Evolutionary conservation across 2,113 vertebrate species (phyloP).

Genomic region (Maccullochella peelii): DNA sequence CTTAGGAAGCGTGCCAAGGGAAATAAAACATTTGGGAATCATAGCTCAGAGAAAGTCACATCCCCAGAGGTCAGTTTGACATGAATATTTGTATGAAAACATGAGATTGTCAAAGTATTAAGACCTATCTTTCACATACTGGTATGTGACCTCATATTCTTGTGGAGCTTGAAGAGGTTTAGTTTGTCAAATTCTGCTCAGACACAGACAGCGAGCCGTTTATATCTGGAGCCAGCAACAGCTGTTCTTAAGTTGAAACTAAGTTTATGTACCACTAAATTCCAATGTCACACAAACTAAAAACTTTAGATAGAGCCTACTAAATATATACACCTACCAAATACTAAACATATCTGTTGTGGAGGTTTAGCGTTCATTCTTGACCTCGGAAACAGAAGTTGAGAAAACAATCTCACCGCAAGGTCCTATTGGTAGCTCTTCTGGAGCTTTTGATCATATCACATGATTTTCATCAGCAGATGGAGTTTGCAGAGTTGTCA

Average conservation of each 20-base stretch:
- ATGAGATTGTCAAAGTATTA: constrained; percentile 26
- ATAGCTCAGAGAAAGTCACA: constrained; percentile 37
- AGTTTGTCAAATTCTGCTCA: constrained; percentile 8
- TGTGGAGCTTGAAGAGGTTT: constrained; percentile 1
- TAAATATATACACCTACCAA: not conserved
- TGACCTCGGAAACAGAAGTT: not conserved
- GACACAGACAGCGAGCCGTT: not conserved
- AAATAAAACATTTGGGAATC: constrained; percentile 61
- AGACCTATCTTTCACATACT: constrained; percentile 25
- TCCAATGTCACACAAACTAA: not conserved
- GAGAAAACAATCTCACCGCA: constrained; percentile 1
- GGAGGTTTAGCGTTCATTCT: not conserved
- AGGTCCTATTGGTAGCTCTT: not conserved
- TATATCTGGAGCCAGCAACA: constrained; percentile 4
- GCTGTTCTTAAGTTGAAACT: not conserved
- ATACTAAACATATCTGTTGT: not conserved
- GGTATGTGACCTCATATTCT: constrained; percentile 53
- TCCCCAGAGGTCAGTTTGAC: constrained; percentile 49
- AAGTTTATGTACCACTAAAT: not conserved
- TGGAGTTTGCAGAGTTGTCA: not conserved
- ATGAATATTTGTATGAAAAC: constrained; percentile 52
- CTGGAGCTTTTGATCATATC: not conserved
- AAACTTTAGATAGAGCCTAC: not conserved
- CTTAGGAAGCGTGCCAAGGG: constrained; percentile 55
- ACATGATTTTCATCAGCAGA: not conserved